Conservation (phyloP, 2,888 invertebrate species). For the Perizoma affinitatum region DNA sequence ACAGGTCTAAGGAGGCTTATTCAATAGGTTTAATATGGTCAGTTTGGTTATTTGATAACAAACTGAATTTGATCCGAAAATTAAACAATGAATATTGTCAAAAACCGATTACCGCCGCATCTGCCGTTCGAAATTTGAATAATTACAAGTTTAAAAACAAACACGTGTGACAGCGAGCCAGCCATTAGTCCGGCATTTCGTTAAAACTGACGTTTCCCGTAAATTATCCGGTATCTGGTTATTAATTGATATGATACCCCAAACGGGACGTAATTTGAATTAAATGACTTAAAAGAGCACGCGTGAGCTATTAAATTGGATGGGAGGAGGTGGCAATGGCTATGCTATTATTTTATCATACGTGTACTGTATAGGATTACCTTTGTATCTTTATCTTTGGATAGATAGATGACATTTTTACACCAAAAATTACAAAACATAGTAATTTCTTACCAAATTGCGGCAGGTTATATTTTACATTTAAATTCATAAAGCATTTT, state of each 20-base stretch:
- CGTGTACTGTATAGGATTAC: background rate
- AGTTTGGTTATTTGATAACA: no score
- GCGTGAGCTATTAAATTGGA: constrained; percentile 33
- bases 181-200: constrained; percentile 58
- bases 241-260: constrained; percentile 37
- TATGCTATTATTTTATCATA: constrained; percentile 17
- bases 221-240: constrained; percentile 53
- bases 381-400: no score
- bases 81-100: constrained; percentile 27
- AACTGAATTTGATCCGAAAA: constrained; percentile 11
- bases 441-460: no score
- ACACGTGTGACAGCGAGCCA: constrained; percentile 46
- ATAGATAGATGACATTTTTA: no score
- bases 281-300: constrained; percentile 45
- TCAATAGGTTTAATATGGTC: no score
- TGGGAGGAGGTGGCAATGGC: constrained; percentile 28
- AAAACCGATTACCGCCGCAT: constrained; percentile 59
- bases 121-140: constrained; percentile 80
- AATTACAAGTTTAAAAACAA: constrained; percentile 58
- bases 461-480: no score
- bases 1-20: no score
- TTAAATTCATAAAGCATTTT: no score
- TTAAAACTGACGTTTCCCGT: constrained; percentile 66
- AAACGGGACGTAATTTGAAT: constrained; percentile 61
- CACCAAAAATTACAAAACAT: no score